Base-by-base conservation (phyloP, 2,888 invertebrate genomes). In the Rugalucina vietnamica region DNA sequence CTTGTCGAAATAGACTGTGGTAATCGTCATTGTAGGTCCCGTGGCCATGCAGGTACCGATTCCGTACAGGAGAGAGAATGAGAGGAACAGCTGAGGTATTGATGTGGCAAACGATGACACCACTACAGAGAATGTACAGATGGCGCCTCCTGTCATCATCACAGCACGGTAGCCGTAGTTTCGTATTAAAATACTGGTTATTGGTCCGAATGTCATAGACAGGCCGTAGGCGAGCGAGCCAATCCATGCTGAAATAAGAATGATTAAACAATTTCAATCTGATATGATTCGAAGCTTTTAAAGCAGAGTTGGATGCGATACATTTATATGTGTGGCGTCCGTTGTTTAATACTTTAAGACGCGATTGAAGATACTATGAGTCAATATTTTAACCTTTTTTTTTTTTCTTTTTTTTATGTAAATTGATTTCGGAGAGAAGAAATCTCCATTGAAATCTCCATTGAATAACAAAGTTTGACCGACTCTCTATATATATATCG, bases 211-310 rank as follows among this genome's bases (percentile, higher is more conserved):
- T 14, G 90, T 89, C 91, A 91, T 92, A 1, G 91, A 90, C 8
- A 93, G 79, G 4, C 93, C 93, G 76, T 92, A 93, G 0, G 91
- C 89, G 8, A 89, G 76, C 14, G 93, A 93, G 12, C 92, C 93
- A 34, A 93, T 80, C 93, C 93, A 93, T 75, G 93, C 93, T 93
- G 89, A 75, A 91, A 90, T 29, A 29, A 75, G 27, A 54, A 4
- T n/a, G n/a, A n/a, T n/a, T n/a, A n/a, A n/a, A n/a, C n/a, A n/a
- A n/a, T n/a, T n/a, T n/a, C n/a, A n/a, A n/a, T n/a, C n/a, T n/a
- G n/a, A n/a, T n/a, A n/a, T n/a, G n/a, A n/a, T n/a, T n/a, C n/a
- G n/a, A n/a, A n/a, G n/a, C n/a, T n/a, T n/a, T n/a, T n/a, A n/a
- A n/a, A n/a, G n/a, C n/a, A n/a, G n/a, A n/a, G n/a, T n/a, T n/a